These are phyloP conservation scores for Montipora capricornis DNA, from an alignment of 64 coral and sea anemone genomes.

Conservation along the genomic window DNA sequence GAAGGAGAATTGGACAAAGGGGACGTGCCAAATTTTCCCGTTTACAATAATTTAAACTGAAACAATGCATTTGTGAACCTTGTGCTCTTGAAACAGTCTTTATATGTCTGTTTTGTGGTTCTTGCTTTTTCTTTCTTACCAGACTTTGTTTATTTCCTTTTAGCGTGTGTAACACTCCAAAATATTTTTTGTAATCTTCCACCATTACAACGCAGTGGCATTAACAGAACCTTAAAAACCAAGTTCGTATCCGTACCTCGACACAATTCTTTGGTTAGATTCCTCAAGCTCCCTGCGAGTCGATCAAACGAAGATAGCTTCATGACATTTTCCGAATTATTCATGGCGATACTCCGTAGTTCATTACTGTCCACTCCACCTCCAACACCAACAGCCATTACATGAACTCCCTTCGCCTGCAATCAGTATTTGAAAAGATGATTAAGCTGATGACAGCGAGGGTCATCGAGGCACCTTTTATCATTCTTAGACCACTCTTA, in stretches of 20 bases:
- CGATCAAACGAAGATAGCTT: slow-evolving; percentile 22
- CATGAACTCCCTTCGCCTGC: slow-evolving; percentile 39
- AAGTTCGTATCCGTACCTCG: slow-evolving; percentile 7
- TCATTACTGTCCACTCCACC: slow-evolving; percentile 15
- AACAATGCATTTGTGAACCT: too few species aligned
- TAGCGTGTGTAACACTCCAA: too few species aligned
- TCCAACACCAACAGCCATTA: slow-evolving; percentile 51
- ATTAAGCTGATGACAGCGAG: neutral
- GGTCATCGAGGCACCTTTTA: neutral
- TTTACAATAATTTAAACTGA: too few species aligned
- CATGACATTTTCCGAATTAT: slow-evolving; percentile 28
- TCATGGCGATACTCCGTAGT: slow-evolving; percentile 23
- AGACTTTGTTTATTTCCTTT: neutral
- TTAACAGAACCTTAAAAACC: neutral
- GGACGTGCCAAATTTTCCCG: too few species aligned
- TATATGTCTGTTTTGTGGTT: too few species aligned
- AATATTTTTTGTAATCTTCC: too few species aligned
- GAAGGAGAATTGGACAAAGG: too few species aligned
- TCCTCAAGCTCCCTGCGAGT: neutral
- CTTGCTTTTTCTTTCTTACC: too few species aligned
- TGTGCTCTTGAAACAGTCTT: too few species aligned
- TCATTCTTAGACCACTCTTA: too few species aligned
- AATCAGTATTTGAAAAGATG: neutral
- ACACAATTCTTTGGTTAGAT: slow-evolving; percentile 41
- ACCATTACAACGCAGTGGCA: too few species aligned